phyloP scores from a whole-genome alignment of 2,797 vertebrate species.

The Eleutherodactylus coqui region DNA sequence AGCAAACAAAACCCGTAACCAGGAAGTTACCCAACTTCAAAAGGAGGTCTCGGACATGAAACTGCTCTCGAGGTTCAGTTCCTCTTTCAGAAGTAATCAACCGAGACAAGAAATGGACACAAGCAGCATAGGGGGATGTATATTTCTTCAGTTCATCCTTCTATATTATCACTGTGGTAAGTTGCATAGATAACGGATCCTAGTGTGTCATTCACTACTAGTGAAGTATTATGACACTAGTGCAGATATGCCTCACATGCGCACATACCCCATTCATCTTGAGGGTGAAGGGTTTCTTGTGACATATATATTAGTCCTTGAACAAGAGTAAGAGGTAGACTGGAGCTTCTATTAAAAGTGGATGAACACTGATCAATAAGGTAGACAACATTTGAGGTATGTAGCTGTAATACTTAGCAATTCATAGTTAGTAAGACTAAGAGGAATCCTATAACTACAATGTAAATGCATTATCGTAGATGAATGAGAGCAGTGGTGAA shows the following conservation, averaged over 20 bases:
- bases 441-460: too few relatives aligned
- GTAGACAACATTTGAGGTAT: too few relatives aligned
- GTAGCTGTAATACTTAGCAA: too few relatives aligned
- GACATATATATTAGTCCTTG: neutral
- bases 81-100: constrained; percentile 29
- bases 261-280: neutral
- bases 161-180: constrained; percentile 72
- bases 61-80: constrained; percentile 33
- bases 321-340: too few relatives aligned
- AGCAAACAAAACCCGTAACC: neutral
- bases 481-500: neutral
- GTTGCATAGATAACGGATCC: constrained; percentile 38
- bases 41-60: neutral
- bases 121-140: neutral
- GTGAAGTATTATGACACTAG: too few relatives aligned
- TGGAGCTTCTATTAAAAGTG: neutral
- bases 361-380: neutral
- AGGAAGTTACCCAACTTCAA: constrained; percentile 54
- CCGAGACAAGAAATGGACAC: constrained; percentile 67
- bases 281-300: too few relatives aligned
- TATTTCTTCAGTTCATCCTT: constrained; percentile 66
- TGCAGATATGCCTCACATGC: too few relatives aligned
- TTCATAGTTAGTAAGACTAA: too few relatives aligned
- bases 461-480: too few relatives aligned
- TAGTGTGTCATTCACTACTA: neutral